Base-by-base conservation (phyloP, 2,888 invertebrate species). In the Cylindroiulus punctatus region DNA sequence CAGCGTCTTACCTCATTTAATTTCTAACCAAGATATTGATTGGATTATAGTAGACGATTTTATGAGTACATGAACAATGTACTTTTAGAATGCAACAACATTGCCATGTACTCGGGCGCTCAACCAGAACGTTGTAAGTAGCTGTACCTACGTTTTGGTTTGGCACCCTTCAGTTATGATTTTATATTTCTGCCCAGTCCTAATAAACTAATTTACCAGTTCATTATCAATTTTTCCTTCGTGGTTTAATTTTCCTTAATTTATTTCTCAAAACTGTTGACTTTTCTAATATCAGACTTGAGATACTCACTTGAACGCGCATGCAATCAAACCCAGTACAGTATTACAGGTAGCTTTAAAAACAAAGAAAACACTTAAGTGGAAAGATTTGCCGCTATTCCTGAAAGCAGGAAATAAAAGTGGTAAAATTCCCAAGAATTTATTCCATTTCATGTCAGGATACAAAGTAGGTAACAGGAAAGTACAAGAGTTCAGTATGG, bases 381-480 rank as follows among this genome's bases (percentile, higher is more conserved):
- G 76, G 76, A 76, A 76, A 76, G 17, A 30, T 76, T 76, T 76
- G 3, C 76, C 14, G 76, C 76, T 30, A 30, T 32, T 76, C 30
- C 76, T 76, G 76, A 76, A 76, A 76, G 76, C 30, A 76, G 76
- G 30, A 52, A 76, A 76, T 76, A 76, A 76, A 76, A 32, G 76
- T 26, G 30, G 30, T 76, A 83, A 83, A 82, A 83, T 83, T 83
- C 40, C 40, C 83, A 83, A 83, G 83, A 83, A 42, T 42, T 83
- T 44, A 83, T 83, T 83, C 83, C 36, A 83, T 83, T 83, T 83
- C 44, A 83, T 83, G n/a, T 44, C 42, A 83, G 19, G 83, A 83
- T 83, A 83, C 83, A 83, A 83, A 83, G 83, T 76, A 76, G 76
- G 30, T 76, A 76, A 76, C 30, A 76, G 76, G 76, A 26, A 76